phyloP scores from a whole-genome alignment of 2,113 vertebrate species.

The Oxyruncus cristatus region DNA sequence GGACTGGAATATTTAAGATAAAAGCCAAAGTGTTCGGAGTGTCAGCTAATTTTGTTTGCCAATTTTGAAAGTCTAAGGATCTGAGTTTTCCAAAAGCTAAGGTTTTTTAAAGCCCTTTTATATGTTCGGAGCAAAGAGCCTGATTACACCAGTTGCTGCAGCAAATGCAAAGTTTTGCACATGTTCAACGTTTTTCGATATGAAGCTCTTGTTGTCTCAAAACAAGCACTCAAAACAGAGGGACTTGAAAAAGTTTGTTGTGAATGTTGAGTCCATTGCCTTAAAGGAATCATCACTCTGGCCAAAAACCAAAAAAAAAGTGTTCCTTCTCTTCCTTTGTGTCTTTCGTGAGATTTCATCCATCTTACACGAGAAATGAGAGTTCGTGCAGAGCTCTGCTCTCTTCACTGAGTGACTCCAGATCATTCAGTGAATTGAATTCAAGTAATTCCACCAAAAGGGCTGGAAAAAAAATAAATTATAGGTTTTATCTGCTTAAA shows the following conservation, averaged over 20 bases:
- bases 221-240: not conserved
- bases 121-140: not conserved
- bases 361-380: not conserved
- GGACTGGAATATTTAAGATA: constrained; percentile 3
- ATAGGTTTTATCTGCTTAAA: not conserved
- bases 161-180: not conserved
- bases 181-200: not conserved
- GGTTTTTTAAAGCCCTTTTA: not conserved
- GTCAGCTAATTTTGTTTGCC: constrained; percentile 36
- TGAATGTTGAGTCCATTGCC: not conserved
- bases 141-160: not conserved
- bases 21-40: constrained; percentile 15
- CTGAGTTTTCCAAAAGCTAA: not conserved
- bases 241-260: not conserved
- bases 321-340: not conserved
- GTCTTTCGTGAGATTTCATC: not conserved
- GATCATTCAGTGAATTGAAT: too few relatives aligned
- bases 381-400: not conserved
- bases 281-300: not conserved
- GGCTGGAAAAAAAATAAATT: not conserved
- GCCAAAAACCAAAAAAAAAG: not conserved
- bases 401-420: not conserved
- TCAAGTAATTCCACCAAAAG: not conserved
- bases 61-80: not conserved
- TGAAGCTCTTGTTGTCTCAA: not conserved